Percentiles rank a stretch among this genome's conserved stretches.
These are phyloP conservation scores for Cyanistes caeruleus DNA, from an alignment of 2,113 vertebrate species.

Conservation along the genomic window DNA sequence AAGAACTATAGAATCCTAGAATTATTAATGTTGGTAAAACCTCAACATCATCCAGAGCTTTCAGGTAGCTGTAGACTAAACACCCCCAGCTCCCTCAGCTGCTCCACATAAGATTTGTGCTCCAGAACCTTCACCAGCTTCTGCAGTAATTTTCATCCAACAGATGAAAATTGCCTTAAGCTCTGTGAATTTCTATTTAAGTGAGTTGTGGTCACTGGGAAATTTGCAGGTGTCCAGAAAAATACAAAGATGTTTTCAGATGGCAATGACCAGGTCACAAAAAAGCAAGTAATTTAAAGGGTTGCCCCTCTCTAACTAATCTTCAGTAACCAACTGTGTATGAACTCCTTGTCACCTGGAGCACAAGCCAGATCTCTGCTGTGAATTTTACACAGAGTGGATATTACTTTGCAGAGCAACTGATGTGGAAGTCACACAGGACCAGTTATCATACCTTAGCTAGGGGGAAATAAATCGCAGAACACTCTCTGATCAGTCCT, in stretches of 20 bases:
- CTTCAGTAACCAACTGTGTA: not conserved
- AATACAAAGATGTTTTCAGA: not conserved
- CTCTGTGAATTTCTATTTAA: not conserved
- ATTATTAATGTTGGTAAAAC: not conserved
- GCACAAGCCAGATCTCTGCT: not conserved
- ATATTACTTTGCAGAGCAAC: not conserved
- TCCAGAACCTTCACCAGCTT: not conserved
- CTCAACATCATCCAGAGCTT: not conserved
- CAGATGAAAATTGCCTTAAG: not conserved
- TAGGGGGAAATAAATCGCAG: not conserved
- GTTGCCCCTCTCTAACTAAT: not conserved
- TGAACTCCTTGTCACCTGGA: not conserved
- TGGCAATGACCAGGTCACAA: not conserved
- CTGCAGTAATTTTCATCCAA: not conserved
- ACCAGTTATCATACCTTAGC: not conserved
- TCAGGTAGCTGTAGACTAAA: not conserved
- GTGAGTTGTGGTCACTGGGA: not conserved
- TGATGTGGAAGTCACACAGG: not conserved
- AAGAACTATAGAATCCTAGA: not conserved
- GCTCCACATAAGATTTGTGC: not conserved
- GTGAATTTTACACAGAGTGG: not conserved
- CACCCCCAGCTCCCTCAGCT: not conserved
- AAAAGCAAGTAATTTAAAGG: not conserved
- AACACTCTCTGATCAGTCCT: not conserved
- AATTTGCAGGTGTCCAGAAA: not conserved